Conservation (phyloP, 2,797 vertebrate genomes). For the Hydrophis major region DNA sequence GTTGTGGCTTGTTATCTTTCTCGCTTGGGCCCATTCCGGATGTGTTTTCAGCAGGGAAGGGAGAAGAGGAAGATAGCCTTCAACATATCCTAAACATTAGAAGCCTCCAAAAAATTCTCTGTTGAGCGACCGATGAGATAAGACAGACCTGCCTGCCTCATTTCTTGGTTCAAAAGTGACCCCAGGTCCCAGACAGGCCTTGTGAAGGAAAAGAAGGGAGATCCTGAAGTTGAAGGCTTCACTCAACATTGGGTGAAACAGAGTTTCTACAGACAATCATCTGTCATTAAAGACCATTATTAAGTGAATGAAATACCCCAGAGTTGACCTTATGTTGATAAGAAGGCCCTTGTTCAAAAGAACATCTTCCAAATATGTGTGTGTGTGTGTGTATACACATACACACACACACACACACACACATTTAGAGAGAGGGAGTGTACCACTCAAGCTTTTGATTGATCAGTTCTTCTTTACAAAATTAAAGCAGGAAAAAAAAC, state of each 20-base stretch:
- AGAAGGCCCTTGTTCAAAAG: slow-evolving; percentile 61
- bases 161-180: slow-evolving; percentile 74
- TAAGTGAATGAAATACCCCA: slow-evolving; percentile 67
- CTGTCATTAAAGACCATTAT: slow-evolving; percentile 70
- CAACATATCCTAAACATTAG: slow-evolving; percentile 83
- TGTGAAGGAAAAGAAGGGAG: slow-evolving; percentile 63
- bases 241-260: slow-evolving; percentile 73
- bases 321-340: slow-evolving; percentile 73
- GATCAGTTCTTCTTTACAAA: slow-evolving; percentile 42
- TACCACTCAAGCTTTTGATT: slow-evolving; percentile 64
- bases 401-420: too few species aligned
- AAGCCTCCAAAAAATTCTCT: slow-evolving; percentile 70
- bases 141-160: slow-evolving; percentile 68
- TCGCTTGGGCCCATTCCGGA: slow-evolving; percentile 73
- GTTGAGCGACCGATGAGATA: slow-evolving; percentile 80
- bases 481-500: neutral
- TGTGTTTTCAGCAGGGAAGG: slow-evolving; percentile 80
- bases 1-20: slow-evolving; percentile 60
- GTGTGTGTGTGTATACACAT: rapidly evolving
- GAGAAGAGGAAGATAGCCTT: slow-evolving; percentile 87
- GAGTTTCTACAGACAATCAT: slow-evolving; percentile 69
- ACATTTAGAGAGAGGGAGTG: slow-evolving; percentile 60
- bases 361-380: slow-evolving; percentile 51
- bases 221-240: slow-evolving; percentile 75
- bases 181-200: slow-evolving; percentile 54